Evolutionary conservation across 2,888 invertebrate genomes (phyloP).

Genomic region (Osmoderma eremita): DNA sequence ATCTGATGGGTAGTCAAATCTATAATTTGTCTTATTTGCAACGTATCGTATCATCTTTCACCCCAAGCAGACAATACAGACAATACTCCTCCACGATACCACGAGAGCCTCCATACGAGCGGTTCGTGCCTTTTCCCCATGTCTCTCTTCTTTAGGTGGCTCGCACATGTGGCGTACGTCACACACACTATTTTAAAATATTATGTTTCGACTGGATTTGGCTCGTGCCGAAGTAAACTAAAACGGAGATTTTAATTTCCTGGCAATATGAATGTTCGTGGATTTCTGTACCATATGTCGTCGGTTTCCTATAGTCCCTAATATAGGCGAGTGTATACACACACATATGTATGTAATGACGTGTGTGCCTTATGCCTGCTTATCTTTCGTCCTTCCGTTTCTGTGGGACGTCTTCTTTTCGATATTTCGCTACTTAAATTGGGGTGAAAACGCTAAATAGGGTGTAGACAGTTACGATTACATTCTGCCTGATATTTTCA

Average conservation of each 20-base stretch:
- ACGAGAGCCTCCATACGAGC: too few relatives aligned
- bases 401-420: not conserved
- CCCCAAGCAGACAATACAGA: too few relatives aligned
- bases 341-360: not conserved
- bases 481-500: too few relatives aligned
- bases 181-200: constrained; percentile 56
- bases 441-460: constrained; percentile 25
- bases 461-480: constrained; percentile 17
- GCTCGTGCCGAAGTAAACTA: constrained; percentile 59
- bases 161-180: constrained; percentile 49
- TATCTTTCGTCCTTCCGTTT: not conserved
- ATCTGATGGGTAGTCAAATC: too few relatives aligned
- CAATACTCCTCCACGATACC: too few relatives aligned
- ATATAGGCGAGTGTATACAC: not conserved
- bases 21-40: too few relatives aligned
- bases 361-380: not conserved
- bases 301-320: not conserved
- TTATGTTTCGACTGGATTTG: constrained; percentile 57
- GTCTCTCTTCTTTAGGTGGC: constrained; percentile 12
- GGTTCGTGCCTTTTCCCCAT: not conserved
- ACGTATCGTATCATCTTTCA: too few relatives aligned
- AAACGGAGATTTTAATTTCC: constrained; percentile 56
- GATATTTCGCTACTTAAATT: not conserved
- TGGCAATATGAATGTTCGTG: constrained; percentile 33
- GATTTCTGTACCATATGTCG: constrained; percentile 25